Evolutionary conservation across 1,140 invertebrate genomes (phyloP).

Genomic region (Bombus sylvicola): DNA sequence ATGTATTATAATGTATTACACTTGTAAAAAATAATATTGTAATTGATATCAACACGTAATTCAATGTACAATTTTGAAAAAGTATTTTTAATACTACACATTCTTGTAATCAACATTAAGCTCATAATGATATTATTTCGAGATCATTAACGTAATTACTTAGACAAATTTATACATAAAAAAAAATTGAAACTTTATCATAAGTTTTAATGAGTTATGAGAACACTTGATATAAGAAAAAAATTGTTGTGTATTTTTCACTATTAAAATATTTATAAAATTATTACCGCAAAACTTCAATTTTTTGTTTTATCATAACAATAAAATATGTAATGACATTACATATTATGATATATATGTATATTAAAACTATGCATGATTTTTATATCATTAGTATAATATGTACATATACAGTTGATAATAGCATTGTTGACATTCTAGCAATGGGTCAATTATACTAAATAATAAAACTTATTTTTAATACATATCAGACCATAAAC

Average conservation of each 20-base stretch:
- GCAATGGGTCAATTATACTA: constrained; percentile 13
- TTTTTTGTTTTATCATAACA: constrained; percentile 1
- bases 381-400: constrained; percentile 22
- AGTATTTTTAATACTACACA: constrained; percentile 23
- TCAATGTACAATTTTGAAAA: constrained; percentile 1
- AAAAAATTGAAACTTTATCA: not conserved
- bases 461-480: constrained; percentile 28
- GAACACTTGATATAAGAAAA: not conserved
- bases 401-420: constrained; percentile 29
- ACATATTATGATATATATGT: constrained; percentile 11
- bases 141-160: constrained; percentile 18
- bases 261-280: constrained; percentile 39
- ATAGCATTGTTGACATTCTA: constrained; percentile 6
- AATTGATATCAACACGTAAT: constrained; percentile 1
- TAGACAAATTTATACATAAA: not conserved
- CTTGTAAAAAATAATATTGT: constrained; percentile 16
- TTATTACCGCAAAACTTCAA: constrained; percentile 1
- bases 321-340: constrained; percentile 28
- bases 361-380: constrained; percentile 31
- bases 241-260: constrained; percentile 5
- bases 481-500: constrained; percentile 13
- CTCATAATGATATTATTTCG: not conserved
- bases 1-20: not conserved
- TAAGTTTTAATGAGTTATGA: not conserved
- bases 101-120: not conserved